Percentiles rank a stretch among this genome's conserved stretches.
phyloP scores from a whole-genome alignment of 2,888 invertebrate species.

The Deilephila elpenor region DNA sequence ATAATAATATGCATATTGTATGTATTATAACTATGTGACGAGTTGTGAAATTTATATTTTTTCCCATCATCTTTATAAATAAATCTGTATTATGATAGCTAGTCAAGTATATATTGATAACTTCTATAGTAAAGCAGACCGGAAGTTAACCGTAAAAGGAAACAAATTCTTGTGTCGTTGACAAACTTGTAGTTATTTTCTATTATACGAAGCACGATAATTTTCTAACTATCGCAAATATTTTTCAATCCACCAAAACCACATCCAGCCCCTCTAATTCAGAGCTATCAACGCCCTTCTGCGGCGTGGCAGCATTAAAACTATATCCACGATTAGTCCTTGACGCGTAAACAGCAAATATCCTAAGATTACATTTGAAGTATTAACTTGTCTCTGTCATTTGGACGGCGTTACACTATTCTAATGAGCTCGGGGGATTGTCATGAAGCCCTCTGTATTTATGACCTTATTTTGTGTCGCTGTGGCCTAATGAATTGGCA shows the following conservation, averaged over 20 bases:
- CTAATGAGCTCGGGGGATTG: constrained; percentile 20
- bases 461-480: neutral
- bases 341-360: constrained; percentile 52
- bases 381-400: constrained; percentile 63
- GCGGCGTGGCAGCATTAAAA: constrained; percentile 64
- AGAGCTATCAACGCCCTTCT: constrained; percentile 40
- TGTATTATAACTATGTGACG: too few relatives aligned
- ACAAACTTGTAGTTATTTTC: too few relatives aligned
- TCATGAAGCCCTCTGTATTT: constrained; percentile 1
- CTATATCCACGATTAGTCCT: constrained; percentile 68
- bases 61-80: too few relatives aligned
- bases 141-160: too few relatives aligned
- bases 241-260: constrained; percentile 27
- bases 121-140: too few relatives aligned
- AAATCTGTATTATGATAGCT: too few relatives aligned
- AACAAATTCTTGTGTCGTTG: too few relatives aligned
- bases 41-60: too few relatives aligned
- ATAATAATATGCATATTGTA: too few relatives aligned
- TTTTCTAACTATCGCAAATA: neutral
- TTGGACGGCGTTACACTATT: constrained; percentile 24
- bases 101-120: too few relatives aligned
- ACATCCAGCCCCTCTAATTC: constrained; percentile 42
- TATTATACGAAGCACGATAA: too few relatives aligned
- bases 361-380: constrained; percentile 69
- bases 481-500: neutral